Conservation (phyloP, 2,888 invertebrate genomes). For the Mechanitis messenoides region DNA sequence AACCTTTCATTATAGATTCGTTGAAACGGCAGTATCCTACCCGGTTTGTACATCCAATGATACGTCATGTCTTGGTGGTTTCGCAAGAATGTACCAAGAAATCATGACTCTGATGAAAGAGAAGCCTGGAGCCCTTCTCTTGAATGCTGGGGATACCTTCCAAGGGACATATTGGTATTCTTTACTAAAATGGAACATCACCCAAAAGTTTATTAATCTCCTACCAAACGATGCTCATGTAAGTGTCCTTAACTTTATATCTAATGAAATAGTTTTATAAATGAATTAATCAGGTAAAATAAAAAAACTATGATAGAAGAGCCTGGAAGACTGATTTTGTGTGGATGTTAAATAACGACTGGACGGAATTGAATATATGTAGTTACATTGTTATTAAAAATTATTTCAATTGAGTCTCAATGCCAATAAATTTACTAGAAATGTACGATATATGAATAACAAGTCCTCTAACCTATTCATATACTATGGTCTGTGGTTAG, state of each 20-base stretch:
- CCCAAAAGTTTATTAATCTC: slow-evolving; percentile 84
- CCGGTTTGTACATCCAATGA: slow-evolving; percentile 72
- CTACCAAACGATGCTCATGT: slow-evolving; percentile 87
- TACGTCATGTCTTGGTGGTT: slow-evolving; percentile 80
- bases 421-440: too few relatives aligned
- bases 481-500: not conserved
- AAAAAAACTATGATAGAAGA: too few relatives aligned
- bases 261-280: not conserved
- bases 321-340: too few relatives aligned
- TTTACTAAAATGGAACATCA: slow-evolving; percentile 82
- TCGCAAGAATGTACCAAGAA: slow-evolving; percentile 79
- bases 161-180: slow-evolving; percentile 91
- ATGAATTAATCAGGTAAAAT: not conserved
- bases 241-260: slow-evolving; percentile 38
- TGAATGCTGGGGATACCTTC: slow-evolving; percentile 90
- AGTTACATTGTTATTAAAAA: too few relatives aligned
- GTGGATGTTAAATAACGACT: too few relatives aligned
- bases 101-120: slow-evolving; percentile 62
- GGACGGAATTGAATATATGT: too few relatives aligned
- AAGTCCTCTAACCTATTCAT: too few relatives aligned
- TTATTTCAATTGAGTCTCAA: too few relatives aligned
- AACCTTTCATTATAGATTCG: slow-evolving; percentile 66
- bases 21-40: slow-evolving; percentile 74
- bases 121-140: slow-evolving; percentile 78
- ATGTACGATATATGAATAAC: too few relatives aligned